phyloP scores from a whole-genome alignment of 2,113 vertebrate species.

The Erythrocercus mccallii region DNA sequence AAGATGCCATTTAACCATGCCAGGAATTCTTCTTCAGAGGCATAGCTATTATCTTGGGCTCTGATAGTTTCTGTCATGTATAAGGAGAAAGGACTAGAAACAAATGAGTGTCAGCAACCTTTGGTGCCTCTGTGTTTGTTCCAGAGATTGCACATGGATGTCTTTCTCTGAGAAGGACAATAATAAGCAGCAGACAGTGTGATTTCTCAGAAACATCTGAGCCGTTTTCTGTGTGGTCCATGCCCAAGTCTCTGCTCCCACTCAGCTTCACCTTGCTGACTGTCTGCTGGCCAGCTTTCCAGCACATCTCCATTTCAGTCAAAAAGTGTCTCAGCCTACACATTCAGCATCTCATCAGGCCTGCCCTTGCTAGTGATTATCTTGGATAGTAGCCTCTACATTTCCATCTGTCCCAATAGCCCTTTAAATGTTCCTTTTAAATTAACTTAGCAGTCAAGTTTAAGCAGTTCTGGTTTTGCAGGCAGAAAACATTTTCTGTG shows the following conservation, averaged over 20 bases:
- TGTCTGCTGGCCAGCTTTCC: background rate
- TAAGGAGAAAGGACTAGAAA: background rate
- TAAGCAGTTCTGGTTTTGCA: background rate
- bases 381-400: background rate
- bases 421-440: background rate
- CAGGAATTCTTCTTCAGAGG: background rate
- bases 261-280: background rate
- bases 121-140: background rate
- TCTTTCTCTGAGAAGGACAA: background rate
- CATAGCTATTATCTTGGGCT: background rate
- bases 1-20: background rate
- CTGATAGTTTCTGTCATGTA: background rate
- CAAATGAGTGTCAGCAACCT: background rate
- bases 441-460: conserved; percentile 4
- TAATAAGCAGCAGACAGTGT: background rate
- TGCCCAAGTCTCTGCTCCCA: background rate
- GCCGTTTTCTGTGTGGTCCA: background rate
- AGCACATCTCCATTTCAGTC: background rate
- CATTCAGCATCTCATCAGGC: background rate
- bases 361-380: background rate
- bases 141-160: background rate
- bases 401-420: background rate
- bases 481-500: background rate
- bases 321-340: background rate
- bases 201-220: background rate